These are phyloP conservation scores for Odontomachus brunneus DNA, from an alignment of 1,140 invertebrate species.

Conservation along the genomic window DNA sequence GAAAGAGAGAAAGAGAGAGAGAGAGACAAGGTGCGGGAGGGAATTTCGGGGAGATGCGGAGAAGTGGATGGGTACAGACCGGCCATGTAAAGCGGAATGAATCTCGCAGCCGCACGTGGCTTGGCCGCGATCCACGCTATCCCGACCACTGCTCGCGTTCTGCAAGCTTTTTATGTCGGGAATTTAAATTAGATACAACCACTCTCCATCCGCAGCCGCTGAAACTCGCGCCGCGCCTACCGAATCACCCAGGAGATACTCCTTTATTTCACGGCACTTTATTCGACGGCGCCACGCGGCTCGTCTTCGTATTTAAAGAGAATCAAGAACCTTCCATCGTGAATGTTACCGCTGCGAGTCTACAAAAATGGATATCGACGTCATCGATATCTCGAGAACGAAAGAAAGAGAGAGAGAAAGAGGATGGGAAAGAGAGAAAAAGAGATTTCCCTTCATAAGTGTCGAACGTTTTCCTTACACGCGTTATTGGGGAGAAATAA, in stretches of 20 bases:
- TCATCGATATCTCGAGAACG: background rate
- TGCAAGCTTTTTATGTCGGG: constrained; percentile 81
- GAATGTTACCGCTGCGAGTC: background rate
- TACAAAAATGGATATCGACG: constrained; percentile 1
- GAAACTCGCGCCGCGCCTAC: constrained; percentile 77
- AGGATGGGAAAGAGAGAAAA: too few species aligned
- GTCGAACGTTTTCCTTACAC: background rate
- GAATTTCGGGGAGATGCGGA: constrained; percentile 70
- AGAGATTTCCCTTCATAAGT: background rate
- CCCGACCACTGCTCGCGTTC: constrained; percentile 75
- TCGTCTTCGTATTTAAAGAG: constrained; percentile 70
- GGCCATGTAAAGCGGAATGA: constrained; percentile 81
- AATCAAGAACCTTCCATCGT: constrained; percentile 20
- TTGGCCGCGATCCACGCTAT: constrained; percentile 81
- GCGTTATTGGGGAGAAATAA: background rate
- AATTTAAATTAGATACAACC: constrained; percentile 82
- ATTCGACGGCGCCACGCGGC: constrained; percentile 62
- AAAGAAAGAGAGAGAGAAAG: background rate
- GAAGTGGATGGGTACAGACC: constrained; percentile 72
- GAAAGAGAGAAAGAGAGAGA: constrained; percentile 20
- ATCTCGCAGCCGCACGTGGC: constrained; percentile 82
- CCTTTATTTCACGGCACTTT: constrained; percentile 77
- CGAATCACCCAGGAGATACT: constrained; percentile 74
- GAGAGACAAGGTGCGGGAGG: constrained; percentile 58
- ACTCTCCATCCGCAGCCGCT: constrained; percentile 73